These are phyloP conservation scores for Tragulus kanchil DNA, from an alignment of 2,113 vertebrate genomes.

Conservation along the genomic window DNA sequence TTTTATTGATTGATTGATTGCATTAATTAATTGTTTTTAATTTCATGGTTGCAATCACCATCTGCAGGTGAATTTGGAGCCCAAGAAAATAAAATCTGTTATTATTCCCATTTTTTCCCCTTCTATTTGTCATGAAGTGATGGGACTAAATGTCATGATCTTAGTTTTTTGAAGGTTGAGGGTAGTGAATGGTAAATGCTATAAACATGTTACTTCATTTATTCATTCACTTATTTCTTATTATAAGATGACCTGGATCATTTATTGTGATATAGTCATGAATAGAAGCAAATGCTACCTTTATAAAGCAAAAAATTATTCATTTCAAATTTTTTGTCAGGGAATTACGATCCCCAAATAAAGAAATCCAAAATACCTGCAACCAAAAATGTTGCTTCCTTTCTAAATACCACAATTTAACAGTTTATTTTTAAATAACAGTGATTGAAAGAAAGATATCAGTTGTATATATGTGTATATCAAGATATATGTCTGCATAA, in stretches of 20 bases:
- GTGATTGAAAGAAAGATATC: not conserved
- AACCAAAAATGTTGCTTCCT: rapidly evolving
- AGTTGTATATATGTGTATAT: not conserved
- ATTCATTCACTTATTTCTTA: not conserved
- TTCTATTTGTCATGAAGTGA: too few species aligned
- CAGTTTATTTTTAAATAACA: not conserved
- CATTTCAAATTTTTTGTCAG: too few species aligned
- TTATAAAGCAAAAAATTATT: too few species aligned
- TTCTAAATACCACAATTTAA: not conserved
- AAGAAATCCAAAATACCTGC: not conserved
- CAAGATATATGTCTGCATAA: too few species aligned
- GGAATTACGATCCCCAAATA: not conserved
- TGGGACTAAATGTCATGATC: too few species aligned
- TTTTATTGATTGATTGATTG: too few species aligned
- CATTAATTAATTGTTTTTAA: too few species aligned
- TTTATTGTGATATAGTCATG: not conserved
- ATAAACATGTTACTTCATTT: not conserved
- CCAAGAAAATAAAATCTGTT: too few species aligned
- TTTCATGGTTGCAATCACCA: too few species aligned
- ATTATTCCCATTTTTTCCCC: too few species aligned
- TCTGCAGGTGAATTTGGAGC: too few species aligned
- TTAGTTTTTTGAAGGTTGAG: too few species aligned
- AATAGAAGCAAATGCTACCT: not conserved
- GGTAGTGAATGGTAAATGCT: rapidly evolving
- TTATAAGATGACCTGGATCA: not conserved